These are phyloP conservation scores for Tursiops truncatus DNA, from an alignment of 2,113 vertebrate genomes.

Conservation along the genomic window DNA sequence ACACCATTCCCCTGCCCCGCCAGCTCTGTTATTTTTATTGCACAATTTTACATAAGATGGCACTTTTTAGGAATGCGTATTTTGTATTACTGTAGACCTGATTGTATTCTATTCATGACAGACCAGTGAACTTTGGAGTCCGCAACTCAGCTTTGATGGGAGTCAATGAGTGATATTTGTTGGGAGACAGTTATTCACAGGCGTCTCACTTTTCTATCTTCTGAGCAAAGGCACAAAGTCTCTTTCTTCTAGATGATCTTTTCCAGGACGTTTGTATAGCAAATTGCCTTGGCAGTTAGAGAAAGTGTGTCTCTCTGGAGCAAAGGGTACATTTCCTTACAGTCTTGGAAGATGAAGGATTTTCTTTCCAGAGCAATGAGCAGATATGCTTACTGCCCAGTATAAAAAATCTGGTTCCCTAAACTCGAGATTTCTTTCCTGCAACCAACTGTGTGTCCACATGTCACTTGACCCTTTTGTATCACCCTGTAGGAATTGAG, in stretches of 20 bases:
- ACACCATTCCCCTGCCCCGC: not conserved
- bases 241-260: not conserved
- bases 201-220: not conserved
- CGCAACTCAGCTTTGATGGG: not conserved
- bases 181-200: not conserved
- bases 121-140: not conserved
- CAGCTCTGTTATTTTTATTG: not conserved
- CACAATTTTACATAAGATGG: not conserved
- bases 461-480: not conserved
- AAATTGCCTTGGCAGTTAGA: not conserved
- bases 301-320: not conserved
- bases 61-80: not conserved
- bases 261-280: not conserved
- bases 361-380: not conserved
- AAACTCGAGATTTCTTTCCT: not conserved
- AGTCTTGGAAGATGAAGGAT: not conserved
- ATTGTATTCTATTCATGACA: not conserved
- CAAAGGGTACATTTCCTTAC: not conserved
- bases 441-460: not conserved
- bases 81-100: not conserved
- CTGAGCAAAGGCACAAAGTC: not conserved
- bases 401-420: constrained; percentile 1
- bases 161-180: not conserved
- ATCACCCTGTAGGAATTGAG: not conserved
- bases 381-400: not conserved